Base-by-base conservation (phyloP, 1,140 invertebrate genomes). In the Palaemon carinicauda region DNA sequence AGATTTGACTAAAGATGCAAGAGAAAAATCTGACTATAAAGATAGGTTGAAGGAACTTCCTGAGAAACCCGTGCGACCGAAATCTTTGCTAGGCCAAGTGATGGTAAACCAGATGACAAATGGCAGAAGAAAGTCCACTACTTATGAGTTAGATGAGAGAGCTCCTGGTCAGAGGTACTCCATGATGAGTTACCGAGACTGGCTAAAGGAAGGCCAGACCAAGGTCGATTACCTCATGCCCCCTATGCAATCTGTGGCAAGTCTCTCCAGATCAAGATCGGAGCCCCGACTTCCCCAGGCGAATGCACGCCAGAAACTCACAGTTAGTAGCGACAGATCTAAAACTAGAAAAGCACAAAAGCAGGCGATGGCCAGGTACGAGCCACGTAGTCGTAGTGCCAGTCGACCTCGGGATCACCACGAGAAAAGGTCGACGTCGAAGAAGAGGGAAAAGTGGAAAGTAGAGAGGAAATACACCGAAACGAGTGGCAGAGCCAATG, bases 231-330 rank as follows among this genome's bases (percentile, higher is more conserved):
- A 21, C 53, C 15, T 10, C 15, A 24, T 10, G 5, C 12, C 27
- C 15, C 14, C 52, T 4, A n/a, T 33, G 12, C n/a, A 27, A 19
- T 29, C 54, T 3, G 15, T 24, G 5, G 15, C 53, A 0, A 56
- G 14, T 14, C 33, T 80, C 24, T 24, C 21, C 15, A 4, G 53
- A 5, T 80, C 52, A 17, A 54, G 15, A 33, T 80, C 78, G 9
- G 78, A 80, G 29, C 78, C 78, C 27, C 12, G 27, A n/a, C 54
- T 80, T 10, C 78, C 78, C 10, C 78, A 80, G 52, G 78, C 78
- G 21, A 80, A 60, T 17, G 53, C 53, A 9, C 27, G 29, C 19
- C 29, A 52, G 9, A 79, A 53, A 29, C 21, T 29, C 19, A 29
- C 24, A 5, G 24, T 5, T 4, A 33, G 14, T 17, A 53, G 56